These are phyloP conservation scores for Atta cephalotes DNA, from an alignment of 1,140 invertebrate species.

Conservation along the genomic window DNA sequence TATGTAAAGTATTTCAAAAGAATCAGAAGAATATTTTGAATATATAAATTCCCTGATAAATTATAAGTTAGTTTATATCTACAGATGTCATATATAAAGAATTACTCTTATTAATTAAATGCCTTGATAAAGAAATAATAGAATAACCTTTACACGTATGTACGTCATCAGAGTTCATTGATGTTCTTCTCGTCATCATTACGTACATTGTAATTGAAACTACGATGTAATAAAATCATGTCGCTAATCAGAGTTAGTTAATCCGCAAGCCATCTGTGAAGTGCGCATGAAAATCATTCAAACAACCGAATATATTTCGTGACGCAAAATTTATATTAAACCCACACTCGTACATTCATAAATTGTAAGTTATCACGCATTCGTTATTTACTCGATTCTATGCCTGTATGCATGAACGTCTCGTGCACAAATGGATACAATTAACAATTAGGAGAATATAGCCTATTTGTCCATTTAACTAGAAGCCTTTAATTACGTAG, in stretches of 20 bases:
- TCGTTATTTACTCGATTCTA: slow-evolving; percentile 37
- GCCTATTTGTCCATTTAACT: neutral
- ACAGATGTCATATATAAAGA: neutral
- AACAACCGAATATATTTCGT: slow-evolving; percentile 11
- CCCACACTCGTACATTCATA: neutral
- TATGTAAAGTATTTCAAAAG: neutral
- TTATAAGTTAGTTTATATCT: neutral
- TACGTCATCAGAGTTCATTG: neutral
- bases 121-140: neutral
- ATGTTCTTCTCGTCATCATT: neutral
- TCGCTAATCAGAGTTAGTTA: slow-evolving; percentile 14
- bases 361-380: slow-evolving; percentile 7
- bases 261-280: neutral
- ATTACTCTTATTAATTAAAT: neutral
- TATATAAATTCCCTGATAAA: neutral
- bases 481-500: slow-evolving; percentile 33
- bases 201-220: neutral
- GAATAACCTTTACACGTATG: neutral
- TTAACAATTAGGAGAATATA: slow-evolving; percentile 28
- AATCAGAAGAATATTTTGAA: neutral
- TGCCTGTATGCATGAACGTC: neutral
- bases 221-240: slow-evolving; percentile 3
- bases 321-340: slow-evolving; percentile 29
- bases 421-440: neutral
- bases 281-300: neutral